Evolutionary conservation across 2,797 vertebrate genomes (phyloP).

Genomic region (Danio albolineatus): DNA sequence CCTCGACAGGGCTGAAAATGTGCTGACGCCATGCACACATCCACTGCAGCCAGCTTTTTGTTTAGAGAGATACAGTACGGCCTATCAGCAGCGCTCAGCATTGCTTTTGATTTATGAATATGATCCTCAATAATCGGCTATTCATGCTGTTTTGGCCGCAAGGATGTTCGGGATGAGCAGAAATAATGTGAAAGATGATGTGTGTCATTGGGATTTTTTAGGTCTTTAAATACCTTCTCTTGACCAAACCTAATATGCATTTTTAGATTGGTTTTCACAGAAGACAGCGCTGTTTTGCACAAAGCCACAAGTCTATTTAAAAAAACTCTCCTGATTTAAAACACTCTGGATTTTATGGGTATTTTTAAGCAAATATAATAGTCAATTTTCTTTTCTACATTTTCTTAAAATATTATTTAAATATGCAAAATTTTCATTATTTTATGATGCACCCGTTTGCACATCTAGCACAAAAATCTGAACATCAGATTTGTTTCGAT

Average conservation of each 20-base stretch:
- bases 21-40: slow-evolving; percentile 18
- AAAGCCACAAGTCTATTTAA: background rate
- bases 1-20: background rate
- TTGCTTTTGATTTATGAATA: slow-evolving; percentile 8
- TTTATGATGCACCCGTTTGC: too few relatives aligned
- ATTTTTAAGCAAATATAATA: too few relatives aligned
- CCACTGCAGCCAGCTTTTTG: background rate
- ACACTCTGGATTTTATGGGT: too few relatives aligned
- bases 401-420: too few relatives aligned
- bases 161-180: background rate
- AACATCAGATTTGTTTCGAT: too few relatives aligned
- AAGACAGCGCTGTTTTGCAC: background rate
- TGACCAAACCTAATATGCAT: background rate
- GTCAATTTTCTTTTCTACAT: too few relatives aligned
- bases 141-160: background rate
- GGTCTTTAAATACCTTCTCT: background rate
- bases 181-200: background rate
- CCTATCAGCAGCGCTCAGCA: background rate
- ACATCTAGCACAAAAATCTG: too few relatives aligned
- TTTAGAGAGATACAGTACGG: background rate
- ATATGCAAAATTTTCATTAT: too few relatives aligned
- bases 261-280: background rate
- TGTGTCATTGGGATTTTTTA: background rate
- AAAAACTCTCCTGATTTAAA: too few relatives aligned
- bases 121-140: background rate